These are phyloP conservation scores for Esox masquinongy DNA, from an alignment of 2,797 vertebrate species.

Conservation along the genomic window DNA sequence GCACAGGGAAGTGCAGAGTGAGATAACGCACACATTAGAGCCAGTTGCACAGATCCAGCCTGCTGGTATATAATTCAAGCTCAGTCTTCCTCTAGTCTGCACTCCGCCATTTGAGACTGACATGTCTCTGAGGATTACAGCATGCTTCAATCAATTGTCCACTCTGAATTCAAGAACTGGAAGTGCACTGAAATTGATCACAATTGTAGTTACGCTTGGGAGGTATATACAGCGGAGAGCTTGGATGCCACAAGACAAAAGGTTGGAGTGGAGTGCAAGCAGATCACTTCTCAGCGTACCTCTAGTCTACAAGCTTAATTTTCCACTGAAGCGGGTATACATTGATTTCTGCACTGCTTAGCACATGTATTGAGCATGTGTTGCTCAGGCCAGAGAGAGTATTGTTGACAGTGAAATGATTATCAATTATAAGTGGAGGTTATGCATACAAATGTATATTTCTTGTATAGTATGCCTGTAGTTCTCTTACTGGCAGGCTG, in stretches of 20 bases:
- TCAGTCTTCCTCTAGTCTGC: background rate
- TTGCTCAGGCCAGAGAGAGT: background rate
- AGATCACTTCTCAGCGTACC: background rate
- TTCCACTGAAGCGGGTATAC: conserved; percentile 5
- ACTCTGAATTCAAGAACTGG: conserved; percentile 2
- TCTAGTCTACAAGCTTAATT: background rate
- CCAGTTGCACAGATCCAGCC: background rate
- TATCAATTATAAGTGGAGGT: conserved; percentile 3
- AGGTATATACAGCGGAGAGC: background rate
- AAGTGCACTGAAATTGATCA: background rate
- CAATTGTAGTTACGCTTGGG: background rate
- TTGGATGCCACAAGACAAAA: background rate
- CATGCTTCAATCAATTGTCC: conserved; percentile 4
- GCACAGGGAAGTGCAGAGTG: background rate
- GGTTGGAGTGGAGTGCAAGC: background rate
- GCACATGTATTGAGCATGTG: conserved; percentile 13
- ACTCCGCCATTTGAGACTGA: background rate
- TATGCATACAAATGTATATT: background rate
- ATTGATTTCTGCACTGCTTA: conserved; percentile 20
- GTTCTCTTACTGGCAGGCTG: background rate
- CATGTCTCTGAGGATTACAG: background rate
- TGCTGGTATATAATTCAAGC: background rate
- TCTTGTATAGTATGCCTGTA: background rate
- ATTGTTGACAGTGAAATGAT: background rate
- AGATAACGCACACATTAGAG: background rate